phyloP scores from a whole-genome alignment of 1,140 invertebrate genomes.

The Ips nitidus region DNA sequence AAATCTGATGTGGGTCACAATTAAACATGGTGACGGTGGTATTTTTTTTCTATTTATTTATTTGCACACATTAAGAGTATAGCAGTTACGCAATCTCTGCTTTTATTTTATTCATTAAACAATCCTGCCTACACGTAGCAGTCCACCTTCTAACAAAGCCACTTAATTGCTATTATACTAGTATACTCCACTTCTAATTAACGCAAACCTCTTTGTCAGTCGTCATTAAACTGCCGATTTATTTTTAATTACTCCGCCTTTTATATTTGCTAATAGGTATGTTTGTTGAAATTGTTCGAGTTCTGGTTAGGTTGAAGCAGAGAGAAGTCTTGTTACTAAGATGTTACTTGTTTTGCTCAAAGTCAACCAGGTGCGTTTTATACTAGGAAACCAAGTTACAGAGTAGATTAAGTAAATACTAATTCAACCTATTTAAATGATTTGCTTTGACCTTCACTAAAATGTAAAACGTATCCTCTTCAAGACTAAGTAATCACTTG shows the following conservation, averaged over 20 bases:
- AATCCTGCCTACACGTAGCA: slow-evolving; percentile 17
- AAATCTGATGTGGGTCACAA: neutral
- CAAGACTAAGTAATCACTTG: no score
- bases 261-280: neutral
- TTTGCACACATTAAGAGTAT: slow-evolving; percentile 9
- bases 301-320: no score
- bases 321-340: no score
- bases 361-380: no score
- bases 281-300: no score
- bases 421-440: no score
- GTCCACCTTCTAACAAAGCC: slow-evolving; percentile 22
- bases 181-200: slow-evolving; percentile 16
- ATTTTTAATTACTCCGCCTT: slow-evolving; percentile 11
- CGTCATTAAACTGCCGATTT: slow-evolving; percentile 22
- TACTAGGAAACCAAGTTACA: no score
- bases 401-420: no score
- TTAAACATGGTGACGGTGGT: slow-evolving; percentile 1
- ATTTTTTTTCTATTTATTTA: slow-evolving; percentile 12
- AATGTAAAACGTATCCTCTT: no score
- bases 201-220: slow-evolving; percentile 30
- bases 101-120: slow-evolving; percentile 24
- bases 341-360: no score
- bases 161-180: slow-evolving; percentile 28
- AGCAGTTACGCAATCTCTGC: slow-evolving; percentile 5
- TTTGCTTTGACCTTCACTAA: no score